A percentile compares a stretch with the other conserved stretches of the same genome.
Conservation (phyloP, 2,797 vertebrate species). For the Echiichthys vipera region DNA sequence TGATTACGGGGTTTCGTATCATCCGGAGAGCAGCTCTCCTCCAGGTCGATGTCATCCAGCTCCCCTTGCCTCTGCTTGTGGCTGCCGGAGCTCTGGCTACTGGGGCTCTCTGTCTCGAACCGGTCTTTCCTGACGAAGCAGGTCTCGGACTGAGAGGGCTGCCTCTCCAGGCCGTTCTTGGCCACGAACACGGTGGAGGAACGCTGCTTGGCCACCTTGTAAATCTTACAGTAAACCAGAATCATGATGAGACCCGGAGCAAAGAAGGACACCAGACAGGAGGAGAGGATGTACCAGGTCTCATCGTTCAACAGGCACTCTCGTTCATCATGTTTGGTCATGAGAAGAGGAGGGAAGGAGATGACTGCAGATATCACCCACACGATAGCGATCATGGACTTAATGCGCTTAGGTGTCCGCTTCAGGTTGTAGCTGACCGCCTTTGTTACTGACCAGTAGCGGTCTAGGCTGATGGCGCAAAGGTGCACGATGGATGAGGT, state of each 20-base stretch:
- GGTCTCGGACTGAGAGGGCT: conserved; percentile 85
- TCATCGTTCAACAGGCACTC: conserved; percentile 90
- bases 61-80: conserved; percentile 80
- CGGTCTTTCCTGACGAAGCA: conserved; percentile 84
- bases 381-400: conserved; percentile 88
- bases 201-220: conserved; percentile 88
- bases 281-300: conserved; percentile 93
- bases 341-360: conserved; percentile 90
- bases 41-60: conserved; percentile 88
- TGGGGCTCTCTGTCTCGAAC: conserved; percentile 83
- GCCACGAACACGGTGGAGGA: conserved; percentile 86
- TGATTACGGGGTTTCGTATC: conserved; percentile 80
- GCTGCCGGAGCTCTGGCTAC: conserved; percentile 83
- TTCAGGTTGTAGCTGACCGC: conserved; percentile 91
- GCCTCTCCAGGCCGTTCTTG: conserved; percentile 83
- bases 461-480: conserved; percentile 93
- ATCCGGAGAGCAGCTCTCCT: conserved; percentile 84
- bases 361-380: conserved; percentile 89
- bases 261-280: conserved; percentile 91
- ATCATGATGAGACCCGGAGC: conserved; percentile 92
- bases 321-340: conserved; percentile 81
- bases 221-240: conserved; percentile 92
- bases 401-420: conserved; percentile 88
- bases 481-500: conserved; percentile 94
- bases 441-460: conserved; percentile 93